A percentile compares a stretch with the other conserved stretches of the same genome.
Evolutionary conservation across 2,113 vertebrate species (phyloP).

Genomic region (Sinocyclocheilus anshuiensis): DNA sequence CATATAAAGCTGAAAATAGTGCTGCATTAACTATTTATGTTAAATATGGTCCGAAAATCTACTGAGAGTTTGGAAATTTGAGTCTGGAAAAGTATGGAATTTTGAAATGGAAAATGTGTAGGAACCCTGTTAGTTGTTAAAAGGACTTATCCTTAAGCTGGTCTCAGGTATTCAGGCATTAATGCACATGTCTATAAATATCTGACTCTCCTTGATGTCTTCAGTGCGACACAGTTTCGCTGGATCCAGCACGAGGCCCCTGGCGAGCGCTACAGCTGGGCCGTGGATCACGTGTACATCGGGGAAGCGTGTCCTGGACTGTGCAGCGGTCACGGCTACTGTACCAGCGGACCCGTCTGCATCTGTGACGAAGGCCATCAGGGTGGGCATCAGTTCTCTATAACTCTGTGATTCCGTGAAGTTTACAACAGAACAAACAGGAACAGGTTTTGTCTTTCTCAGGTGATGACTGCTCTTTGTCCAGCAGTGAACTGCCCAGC

Average conservation of each 20-base stretch:
- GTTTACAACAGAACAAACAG: neutral
- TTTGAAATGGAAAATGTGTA: neutral
- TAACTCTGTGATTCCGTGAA: neutral
- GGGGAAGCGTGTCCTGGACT: constrained; percentile 92
- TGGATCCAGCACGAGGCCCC: constrained; percentile 96
- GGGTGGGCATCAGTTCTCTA: constrained; percentile 71
- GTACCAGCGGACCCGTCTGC: constrained; percentile 88
- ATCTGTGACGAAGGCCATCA: constrained; percentile 94
- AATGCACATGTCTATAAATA: neutral
- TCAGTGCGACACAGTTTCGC: constrained; percentile 95
- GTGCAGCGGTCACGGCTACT: constrained; percentile 93
- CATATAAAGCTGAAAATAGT: too few relatives aligned
- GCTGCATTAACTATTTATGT: too few relatives aligned
- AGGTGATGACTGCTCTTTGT: constrained; percentile 95
- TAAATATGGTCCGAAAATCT: too few relatives aligned
- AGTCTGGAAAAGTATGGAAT: too few relatives aligned
- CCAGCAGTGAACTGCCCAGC: constrained; percentile 88
- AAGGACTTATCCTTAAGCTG: neutral
- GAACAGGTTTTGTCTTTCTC: constrained; percentile 23
- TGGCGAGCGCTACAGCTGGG: constrained; percentile 93
- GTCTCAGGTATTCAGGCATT: neutral
- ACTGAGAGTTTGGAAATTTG: too few relatives aligned
- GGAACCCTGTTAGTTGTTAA: neutral
- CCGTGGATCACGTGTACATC: constrained; percentile 93
- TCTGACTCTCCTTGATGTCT: constrained; percentile 32